Base-by-base conservation (phyloP, 1,140 invertebrate species). In the Aleiodes sp. region DNA sequence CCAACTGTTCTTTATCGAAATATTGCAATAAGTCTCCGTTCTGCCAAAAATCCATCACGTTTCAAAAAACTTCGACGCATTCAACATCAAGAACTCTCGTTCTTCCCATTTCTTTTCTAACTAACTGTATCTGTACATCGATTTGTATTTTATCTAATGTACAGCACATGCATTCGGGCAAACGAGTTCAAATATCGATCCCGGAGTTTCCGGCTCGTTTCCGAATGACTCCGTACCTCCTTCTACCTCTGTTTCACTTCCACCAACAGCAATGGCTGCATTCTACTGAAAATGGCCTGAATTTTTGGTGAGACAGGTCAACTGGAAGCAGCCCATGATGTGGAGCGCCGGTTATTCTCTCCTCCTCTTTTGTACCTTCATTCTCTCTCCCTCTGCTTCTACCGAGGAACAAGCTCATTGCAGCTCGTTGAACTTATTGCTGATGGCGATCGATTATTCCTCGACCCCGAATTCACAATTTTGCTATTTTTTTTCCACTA, bases 281-380 rank as follows among this genome's bases (percentile, higher is more conserved):
- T 37, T 21, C 43, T 43, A 33, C 60, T 37, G 65, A 68, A 66
- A 68, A 68, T 59, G 43, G 52, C 64, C 75, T 73, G 71, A 78
- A 78, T 76, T 78, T 79, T 76, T 71, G 66, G 70, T 41, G 68
- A 75, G 74, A 74, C 74, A 77, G 75, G 75, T 79, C 78, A 78
- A 76, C 75, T 70, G 73, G 75, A 78, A 78, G 75, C 72, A 73
- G 56, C 71, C 33, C 28, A 63, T 68, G n/a, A n/a, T n/a, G 43
- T 64, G 33, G 26, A 35, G 28, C 46, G 14, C 24, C 1, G 60
- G 28, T 21, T 52, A 35, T 39, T 46, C 21, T 33, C 39, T 57
- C 31, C 14, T 12, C 35, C 57, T 31, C 14, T 28, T 29, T 14
- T 39, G 10, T 60, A 35, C 31, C 10, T 66, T 60, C 19, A 37